Evolutionary conservation across 2,888 invertebrate genomes (phyloP), one percentile per base, ranked within the genome.

Genomic region (Parochlus steinenii): DNA sequence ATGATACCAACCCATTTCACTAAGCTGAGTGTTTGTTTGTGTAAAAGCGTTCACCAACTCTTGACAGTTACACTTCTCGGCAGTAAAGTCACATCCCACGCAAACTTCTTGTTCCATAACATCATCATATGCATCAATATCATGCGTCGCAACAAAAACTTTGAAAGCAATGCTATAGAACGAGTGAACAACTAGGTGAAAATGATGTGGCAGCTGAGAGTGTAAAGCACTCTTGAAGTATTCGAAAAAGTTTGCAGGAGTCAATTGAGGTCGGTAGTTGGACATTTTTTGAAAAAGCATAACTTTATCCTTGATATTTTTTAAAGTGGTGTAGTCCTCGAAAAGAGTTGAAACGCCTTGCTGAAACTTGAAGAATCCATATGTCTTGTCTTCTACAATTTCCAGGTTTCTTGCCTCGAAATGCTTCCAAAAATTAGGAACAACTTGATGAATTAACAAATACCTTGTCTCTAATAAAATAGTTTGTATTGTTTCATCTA

Each of bases 111-210:
- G 73, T 39, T 62, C 63, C 27, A 62, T 62, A 45, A 68, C 67
- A 18, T 67, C 68, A 40, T 63, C 62, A 18, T 29, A 30, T 23
- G 31, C 28, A 3, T 37, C 32, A 17, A 36, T 36, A 10, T 34
- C 37, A 17, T 32, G 38, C 29, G 29, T 56, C 52, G n/a, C 52
- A 49, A 40, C 57, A 51, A 79, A 79, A 1, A 79, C 73, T 49
- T 73, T 76, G 43, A 85, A 77, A 4, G 82, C 77, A 14, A 74
- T 67, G 55, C 73, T 72, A 49, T 83, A 86, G 54, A 83, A 85
- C 34, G 73, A 70, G 45, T 71, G 67, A 2, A 81, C 73, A 19
- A 79, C 70, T 6, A 65, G 55, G 48, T 75, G 71, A 46, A 78
- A 74, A 46, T 74, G 64, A 6, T 75, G 53, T 15, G 80, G 78